Evolutionary conservation across 2,113 vertebrate genomes (phyloP).

Genomic region (Apodemus speciosus): DNA sequence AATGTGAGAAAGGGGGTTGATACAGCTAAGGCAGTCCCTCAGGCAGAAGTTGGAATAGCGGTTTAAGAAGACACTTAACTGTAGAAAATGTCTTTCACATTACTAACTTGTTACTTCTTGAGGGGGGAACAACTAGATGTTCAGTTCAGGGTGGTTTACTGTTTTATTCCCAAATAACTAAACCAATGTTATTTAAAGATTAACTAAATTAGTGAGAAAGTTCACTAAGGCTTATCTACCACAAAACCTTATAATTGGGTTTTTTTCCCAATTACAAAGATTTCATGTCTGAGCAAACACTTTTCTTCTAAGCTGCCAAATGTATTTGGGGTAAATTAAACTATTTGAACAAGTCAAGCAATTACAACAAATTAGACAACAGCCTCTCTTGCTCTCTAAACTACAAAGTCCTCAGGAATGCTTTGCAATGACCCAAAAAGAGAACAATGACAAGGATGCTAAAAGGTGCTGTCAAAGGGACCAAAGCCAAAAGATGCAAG

Average conservation of each 20-base stretch:
- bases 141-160: not conserved
- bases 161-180: not conserved
- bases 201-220: constrained; percentile 69
- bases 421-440: constrained; percentile 88
- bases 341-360: constrained; percentile 87
- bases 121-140: not conserved
- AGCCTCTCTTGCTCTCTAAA: constrained; percentile 84
- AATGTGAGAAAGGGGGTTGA: constrained; percentile 58
- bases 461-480: constrained; percentile 87
- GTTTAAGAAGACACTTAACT: constrained; percentile 52
- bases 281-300: constrained; percentile 85
- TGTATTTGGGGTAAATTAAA: constrained; percentile 83
- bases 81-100: not conserved
- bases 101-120: not conserved
- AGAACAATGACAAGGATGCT: constrained; percentile 88
- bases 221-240: constrained; percentile 76
- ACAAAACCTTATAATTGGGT: constrained; percentile 67
- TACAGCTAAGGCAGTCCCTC: constrained; percentile 58
- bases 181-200: constrained; percentile 67
- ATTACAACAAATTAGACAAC: constrained; percentile 94
- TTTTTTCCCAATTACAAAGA: constrained; percentile 82
- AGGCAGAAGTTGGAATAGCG: constrained; percentile 37
- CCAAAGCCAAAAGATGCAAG: constrained; percentile 80
- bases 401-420: constrained; percentile 84
- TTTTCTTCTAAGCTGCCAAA: constrained; percentile 84